A percentile compares a stretch with the other conserved stretches of the same genome.
phyloP scores from a whole-genome alignment of 2,797 vertebrate species.

The Limnodromus scolopaceus region DNA sequence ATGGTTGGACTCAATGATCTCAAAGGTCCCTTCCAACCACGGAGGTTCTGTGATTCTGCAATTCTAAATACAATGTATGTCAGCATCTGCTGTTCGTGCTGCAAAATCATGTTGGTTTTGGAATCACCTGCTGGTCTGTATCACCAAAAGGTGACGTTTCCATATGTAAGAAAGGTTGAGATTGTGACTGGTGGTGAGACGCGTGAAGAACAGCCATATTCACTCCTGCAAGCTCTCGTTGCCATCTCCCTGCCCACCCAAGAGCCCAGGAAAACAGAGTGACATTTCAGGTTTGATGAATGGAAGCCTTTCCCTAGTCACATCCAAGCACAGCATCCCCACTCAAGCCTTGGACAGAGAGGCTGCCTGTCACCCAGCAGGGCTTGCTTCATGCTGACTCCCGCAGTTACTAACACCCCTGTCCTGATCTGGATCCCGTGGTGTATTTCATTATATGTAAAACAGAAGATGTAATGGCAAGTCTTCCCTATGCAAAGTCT shows the following conservation, averaged over 20 bases:
- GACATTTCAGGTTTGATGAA: not conserved
- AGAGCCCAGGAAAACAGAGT: not conserved
- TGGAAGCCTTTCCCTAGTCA: not conserved
- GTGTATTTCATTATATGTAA: not conserved
- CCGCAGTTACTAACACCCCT: not conserved
- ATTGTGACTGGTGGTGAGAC: fast-evolving
- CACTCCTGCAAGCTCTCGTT: not conserved
- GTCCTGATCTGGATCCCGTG: fast-evolving
- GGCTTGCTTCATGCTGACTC: not conserved
- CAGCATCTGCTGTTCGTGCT: not conserved
- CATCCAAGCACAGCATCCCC: fast-evolving
- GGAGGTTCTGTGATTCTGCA: no score
- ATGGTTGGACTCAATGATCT: no score
- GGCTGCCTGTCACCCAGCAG: not conserved
- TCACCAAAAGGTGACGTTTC: not conserved
- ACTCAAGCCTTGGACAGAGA: not conserved
- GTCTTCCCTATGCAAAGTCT: not conserved
- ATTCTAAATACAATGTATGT: not conserved
- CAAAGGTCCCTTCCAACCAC: no score
- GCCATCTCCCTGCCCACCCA: not conserved
- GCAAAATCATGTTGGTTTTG: not conserved
- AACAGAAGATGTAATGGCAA: not conserved
- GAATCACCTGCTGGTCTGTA: not conserved
- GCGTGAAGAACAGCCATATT: fast-evolving
- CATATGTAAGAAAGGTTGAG: fast-evolving